These are phyloP conservation scores for Aplidium turbinatum DNA, from an alignment of 23 tunicate genomes.

Conservation along the genomic window DNA sequence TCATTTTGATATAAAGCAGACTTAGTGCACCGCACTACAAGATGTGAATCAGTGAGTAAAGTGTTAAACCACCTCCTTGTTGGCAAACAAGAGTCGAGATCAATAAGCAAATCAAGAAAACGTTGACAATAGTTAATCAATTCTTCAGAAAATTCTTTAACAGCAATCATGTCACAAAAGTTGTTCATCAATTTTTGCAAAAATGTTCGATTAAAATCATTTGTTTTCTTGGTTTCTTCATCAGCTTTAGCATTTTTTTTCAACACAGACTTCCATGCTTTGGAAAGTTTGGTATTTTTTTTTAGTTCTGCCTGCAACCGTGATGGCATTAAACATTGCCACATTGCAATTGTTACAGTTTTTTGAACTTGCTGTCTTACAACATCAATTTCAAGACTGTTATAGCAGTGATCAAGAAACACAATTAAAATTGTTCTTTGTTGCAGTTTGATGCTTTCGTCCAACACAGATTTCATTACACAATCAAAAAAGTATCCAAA, in stretches of 20 bases:
- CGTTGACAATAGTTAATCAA: slow-evolving; percentile 76
- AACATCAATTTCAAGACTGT: slow-evolving; percentile 92
- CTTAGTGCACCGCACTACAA: slow-evolving; percentile 82
- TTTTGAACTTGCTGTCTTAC: slow-evolving; percentile 68
- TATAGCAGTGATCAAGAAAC: slow-evolving; percentile 94
- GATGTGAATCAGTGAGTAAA: slow-evolving; percentile 58
- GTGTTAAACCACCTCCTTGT: slow-evolving; percentile 91
- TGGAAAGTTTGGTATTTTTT: slow-evolving; percentile 64
- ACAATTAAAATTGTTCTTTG: slow-evolving; percentile 79
- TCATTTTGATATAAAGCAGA: slow-evolving; percentile 76
- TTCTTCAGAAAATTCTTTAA: slow-evolving; percentile 57
- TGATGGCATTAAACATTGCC: slow-evolving; percentile 73
- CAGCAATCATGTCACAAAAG: slow-evolving; percentile 68
- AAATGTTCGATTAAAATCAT: slow-evolving; percentile 68
- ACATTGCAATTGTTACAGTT: slow-evolving; percentile 77
- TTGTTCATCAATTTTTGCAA: slow-evolving; percentile 55
- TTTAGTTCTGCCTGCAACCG: slow-evolving; percentile 71
- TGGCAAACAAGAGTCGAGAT: slow-evolving; percentile 88
- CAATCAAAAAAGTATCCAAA: slow-evolving; percentile 66
- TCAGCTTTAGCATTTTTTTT: slow-evolving; percentile 84
- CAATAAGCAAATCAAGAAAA: slow-evolving; percentile 92
- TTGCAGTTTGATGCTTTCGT: slow-evolving; percentile 43
- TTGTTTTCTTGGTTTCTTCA: slow-evolving; percentile 54
- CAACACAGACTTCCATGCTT: slow-evolving; percentile 68
- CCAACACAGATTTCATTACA: slow-evolving; percentile 72